phyloP scores from a whole-genome alignment of 2,797 vertebrate genomes.

The Vireo griseus region DNA sequence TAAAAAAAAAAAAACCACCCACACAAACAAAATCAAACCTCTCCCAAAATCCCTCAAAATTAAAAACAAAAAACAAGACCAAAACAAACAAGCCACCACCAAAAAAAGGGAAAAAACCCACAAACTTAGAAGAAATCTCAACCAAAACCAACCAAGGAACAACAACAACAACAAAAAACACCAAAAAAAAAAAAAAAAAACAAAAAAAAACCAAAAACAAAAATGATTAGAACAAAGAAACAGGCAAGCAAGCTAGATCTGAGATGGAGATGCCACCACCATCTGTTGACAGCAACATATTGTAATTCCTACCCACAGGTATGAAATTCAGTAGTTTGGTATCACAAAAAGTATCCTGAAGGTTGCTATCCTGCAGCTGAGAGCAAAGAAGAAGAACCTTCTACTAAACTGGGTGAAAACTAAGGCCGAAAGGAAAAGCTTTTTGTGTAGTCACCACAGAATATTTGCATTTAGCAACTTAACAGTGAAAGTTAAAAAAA shows the following conservation, averaged over 20 bases:
- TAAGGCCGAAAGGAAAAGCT: background rate
- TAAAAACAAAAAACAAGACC: accelerated
- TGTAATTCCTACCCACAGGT: background rate
- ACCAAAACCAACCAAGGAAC: background rate
- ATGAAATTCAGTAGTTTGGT: background rate
- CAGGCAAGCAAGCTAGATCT: background rate
- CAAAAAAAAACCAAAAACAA: too few relatives aligned
- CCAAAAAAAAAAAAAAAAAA: too few relatives aligned
- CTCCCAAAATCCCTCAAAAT: background rate
- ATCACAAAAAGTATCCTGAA: background rate
- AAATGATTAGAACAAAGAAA: background rate
- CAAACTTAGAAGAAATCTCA: background rate
- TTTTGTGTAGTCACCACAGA: background rate
- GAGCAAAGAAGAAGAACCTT: background rate
- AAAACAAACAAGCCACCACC: background rate
- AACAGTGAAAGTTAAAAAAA: background rate
- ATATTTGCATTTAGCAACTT: background rate
- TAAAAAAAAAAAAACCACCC: background rate
- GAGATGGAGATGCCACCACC: background rate
- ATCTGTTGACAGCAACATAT: background rate
- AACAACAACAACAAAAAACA: too few relatives aligned
- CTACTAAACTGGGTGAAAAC: background rate
- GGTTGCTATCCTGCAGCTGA: background rate
- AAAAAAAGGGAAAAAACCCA: accelerated
- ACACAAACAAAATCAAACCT: background rate